These are phyloP conservation scores for Ophiothrix spiculata DNA, from an alignment of 35 echinoderm and acorn worm species.

Conservation along the genomic window DNA sequence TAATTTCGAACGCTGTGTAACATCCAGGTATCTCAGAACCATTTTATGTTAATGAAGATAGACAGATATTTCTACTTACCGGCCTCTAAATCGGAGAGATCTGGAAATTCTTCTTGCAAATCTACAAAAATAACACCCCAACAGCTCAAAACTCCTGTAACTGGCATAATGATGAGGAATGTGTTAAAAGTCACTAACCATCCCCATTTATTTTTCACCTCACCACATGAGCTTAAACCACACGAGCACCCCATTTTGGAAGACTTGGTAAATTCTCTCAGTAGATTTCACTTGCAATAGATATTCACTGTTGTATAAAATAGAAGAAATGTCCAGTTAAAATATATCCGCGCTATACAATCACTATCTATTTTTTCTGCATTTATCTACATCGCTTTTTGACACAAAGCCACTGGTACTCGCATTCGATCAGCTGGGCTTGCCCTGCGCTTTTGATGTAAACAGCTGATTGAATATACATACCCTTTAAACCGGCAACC, in stretches of 20 bases:
- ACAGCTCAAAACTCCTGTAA: constrained; percentile 82
- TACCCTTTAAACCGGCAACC: background rate
- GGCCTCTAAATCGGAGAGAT: constrained; percentile 65
- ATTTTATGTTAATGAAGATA: background rate
- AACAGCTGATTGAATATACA: constrained; percentile 9
- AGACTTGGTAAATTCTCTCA: background rate
- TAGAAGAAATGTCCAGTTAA: background rate
- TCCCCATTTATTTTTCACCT: constrained; percentile 86
- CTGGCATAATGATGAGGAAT: constrained; percentile 83
- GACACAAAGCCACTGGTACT: background rate
- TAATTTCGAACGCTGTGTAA: too few relatives aligned
- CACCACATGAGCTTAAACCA: too few relatives aligned
- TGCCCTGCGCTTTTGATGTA: background rate
- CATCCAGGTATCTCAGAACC: background rate
- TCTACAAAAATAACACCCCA: constrained; percentile 95
- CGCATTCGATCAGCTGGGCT: background rate
- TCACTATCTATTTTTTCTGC: background rate
- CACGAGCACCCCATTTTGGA: constrained; percentile 1
- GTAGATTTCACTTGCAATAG: background rate
- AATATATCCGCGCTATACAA: background rate
- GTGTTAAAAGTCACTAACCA: constrained; percentile 92
- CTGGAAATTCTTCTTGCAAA: constrained; percentile 75
- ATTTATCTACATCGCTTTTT: background rate
- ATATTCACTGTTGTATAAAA: background rate
- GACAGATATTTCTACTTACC: constrained; percentile 53